These are phyloP conservation scores for Eueides isabella DNA, from an alignment of 1,140 invertebrate species.

Conservation along the genomic window DNA sequence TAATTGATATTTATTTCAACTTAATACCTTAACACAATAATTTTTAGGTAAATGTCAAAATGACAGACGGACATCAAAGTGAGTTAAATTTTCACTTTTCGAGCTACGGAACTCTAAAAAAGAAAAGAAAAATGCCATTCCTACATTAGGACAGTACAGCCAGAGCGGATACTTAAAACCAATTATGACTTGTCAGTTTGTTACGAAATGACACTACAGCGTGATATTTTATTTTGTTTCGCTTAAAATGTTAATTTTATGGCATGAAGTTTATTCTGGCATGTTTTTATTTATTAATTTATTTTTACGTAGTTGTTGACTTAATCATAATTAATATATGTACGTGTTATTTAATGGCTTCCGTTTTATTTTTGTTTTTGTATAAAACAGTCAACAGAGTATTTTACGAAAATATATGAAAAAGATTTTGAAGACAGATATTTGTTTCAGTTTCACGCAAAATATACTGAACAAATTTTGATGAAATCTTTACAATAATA, in stretches of 20 bases:
- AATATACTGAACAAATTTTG: too few relatives aligned
- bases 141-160: not conserved
- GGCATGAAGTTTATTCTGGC: not conserved
- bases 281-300: not conserved
- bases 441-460: too few relatives aligned
- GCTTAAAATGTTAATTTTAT: slow-evolving; percentile 4
- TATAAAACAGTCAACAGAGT: not conserved
- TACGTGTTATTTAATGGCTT: not conserved
- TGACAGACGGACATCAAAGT: too few relatives aligned
- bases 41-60: too few relatives aligned
- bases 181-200: slow-evolving; percentile 4
- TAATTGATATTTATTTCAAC: too few relatives aligned
- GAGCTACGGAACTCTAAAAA: too few relatives aligned
- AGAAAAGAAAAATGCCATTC: not conserved
- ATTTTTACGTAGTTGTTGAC: not conserved
- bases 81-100: too few relatives aligned
- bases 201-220: not conserved
- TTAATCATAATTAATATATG: not conserved
- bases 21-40: too few relatives aligned
- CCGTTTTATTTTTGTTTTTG: not conserved
- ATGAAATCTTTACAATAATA: too few relatives aligned
- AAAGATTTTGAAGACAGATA: too few relatives aligned
- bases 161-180: not conserved
- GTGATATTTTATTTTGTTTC: not conserved
- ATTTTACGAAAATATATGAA: too few relatives aligned